Base-by-base conservation (phyloP, 2,888 invertebrate species). In the Xestia sexstrigata region DNA sequence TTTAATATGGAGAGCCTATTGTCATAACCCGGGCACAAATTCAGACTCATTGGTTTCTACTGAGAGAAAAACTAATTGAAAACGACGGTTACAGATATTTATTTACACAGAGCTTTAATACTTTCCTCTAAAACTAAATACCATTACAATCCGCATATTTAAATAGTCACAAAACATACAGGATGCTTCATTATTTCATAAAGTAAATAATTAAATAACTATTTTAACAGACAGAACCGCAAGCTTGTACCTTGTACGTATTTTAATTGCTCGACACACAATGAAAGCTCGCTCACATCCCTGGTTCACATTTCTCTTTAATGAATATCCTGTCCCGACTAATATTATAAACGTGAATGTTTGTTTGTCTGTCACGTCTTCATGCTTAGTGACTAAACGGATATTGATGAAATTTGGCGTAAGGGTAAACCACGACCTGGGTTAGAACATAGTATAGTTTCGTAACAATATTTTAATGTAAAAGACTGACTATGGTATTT, bases 241-340 rank as follows among this genome's bases (percentile, higher is more conserved):
- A 71, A 62, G 26, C 39, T 35, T 49, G 15, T 17, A 20, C 42
- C n/a, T n/a, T n/a, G n/a, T n/a, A n/a, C 23, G 13, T 52, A 52
- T 35, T 78, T 52, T 67, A 78, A 67, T 67, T 79, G 11, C 60
- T 71, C 9, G 8, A 67, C 15, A 13, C 47, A 52, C 15, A 55
- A 67, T 71, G 26, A 17, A 35, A 42, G 35, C 26, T 45, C 17
- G 71, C 60, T 11, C 52, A 67, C 60, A 78, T 52, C 49, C 15
- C 26, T 6, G 23, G 78, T 45, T 35, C 70, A 52, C 58, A 60
- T 70, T 70, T 60, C 58, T 45, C 39, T 26, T 8, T 78, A 58
- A 77, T 65, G n/a, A 78, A 58, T 39, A 63, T 30, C 30, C 30
- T 30, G 26, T 17, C 26, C 5, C 55, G 5, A 60, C 60, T 60